These are phyloP conservation scores for Tupiocoris notatus DNA, from an alignment of 2,888 invertebrate species.

Conservation along the genomic window DNA sequence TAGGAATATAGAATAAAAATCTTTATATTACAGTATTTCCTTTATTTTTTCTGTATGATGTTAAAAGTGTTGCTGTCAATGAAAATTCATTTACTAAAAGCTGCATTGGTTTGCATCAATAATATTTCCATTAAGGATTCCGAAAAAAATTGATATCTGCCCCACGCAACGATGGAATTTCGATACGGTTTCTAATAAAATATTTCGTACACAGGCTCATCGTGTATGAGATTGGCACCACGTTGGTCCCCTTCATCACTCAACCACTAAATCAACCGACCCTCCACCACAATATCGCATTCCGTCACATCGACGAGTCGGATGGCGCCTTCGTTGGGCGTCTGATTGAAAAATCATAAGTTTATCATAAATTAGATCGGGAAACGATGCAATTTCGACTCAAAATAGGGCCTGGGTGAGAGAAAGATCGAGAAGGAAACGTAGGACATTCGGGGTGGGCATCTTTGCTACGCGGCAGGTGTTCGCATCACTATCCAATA, in stretches of 20 bases:
- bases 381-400: conserved; percentile 17
- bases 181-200: not conserved
- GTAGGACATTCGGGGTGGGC: not conserved
- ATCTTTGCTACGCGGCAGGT: conserved; percentile 29
- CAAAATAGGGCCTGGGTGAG: not conserved
- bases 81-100: too few species aligned
- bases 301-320: not conserved
- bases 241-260: not conserved
- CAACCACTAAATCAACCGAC: conserved; percentile 28
- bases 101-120: too few species aligned
- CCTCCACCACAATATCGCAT: conserved; percentile 7
- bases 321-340: not conserved
- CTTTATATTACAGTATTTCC: too few species aligned
- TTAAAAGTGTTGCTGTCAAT: too few species aligned
- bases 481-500: conserved; percentile 26
- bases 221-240: not conserved
- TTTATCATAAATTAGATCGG: conserved; percentile 33
- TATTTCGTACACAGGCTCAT: not conserved
- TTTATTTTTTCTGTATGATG: too few species aligned
- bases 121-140: not conserved
- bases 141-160: not conserved
- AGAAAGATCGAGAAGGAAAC: not conserved
- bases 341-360: conserved; percentile 37
- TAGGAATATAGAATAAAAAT: too few species aligned
- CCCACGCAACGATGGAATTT: not conserved